Evolutionary conservation across 2,797 vertebrate species (phyloP), one percentile per base, ranked within the genome.

Genomic region (Periophthalmus magnuspinnatus): DNA sequence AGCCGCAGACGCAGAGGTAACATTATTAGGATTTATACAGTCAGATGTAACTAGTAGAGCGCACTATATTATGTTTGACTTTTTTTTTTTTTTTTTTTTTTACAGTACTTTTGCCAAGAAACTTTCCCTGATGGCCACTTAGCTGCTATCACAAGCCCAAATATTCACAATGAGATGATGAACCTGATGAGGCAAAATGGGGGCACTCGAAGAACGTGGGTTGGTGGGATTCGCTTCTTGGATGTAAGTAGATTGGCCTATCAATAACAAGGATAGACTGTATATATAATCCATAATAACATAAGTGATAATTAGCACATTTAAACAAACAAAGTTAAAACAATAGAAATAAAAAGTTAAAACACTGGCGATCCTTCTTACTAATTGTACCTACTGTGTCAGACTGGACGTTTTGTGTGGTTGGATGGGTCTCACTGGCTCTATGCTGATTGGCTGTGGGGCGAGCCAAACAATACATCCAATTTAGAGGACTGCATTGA

Each of bases 331-430:
- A n/a, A 52, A 52, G 2, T n/a, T 10, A 34, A 60, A 38, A 19
- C 5, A 16, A 8, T 22, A 22, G 21, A 21, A 8, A 34, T 52
- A 59, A 21, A 61, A 0, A 54, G 13, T n/a, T n/a, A n/a, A n/a
- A n/a, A n/a, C n/a, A 19, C 13, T 41, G 38, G 41, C 16, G 28
- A 45, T 10, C 13, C 3, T 5, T n/a, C 36, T 81, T 11, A 36
- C 74, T 55, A 63, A 63, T 69, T 6, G 32, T 22, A 22, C 68
- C 32, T 66, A 68, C 6, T 48, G 33, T 79, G 28, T 77, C 82
- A 92, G 90, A 88, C 72, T 0, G 67, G 66, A 2, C 67, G 68
- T 47, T 91, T 93, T 17, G 32, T 80, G 77, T 93, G 90, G 90
- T 65, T 90, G 86, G 89, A 92, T 13, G 85, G 90, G 48, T 77